Evolutionary conservation across 53 echinoderm and acorn worm genomes (phyloP).

Genomic region (Stichopus horrens): DNA sequence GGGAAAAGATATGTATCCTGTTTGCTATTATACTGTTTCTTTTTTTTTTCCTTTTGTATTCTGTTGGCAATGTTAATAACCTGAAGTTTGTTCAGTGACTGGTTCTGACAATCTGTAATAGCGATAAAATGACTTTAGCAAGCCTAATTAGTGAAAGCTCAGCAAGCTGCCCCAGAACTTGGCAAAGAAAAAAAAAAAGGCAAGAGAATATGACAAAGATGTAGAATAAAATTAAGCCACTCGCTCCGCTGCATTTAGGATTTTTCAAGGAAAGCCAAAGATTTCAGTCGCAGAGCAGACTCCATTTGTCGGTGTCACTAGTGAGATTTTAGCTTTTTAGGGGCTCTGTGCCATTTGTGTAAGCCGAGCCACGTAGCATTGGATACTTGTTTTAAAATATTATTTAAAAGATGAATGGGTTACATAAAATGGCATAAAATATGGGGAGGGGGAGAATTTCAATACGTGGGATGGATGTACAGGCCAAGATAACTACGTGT

Average conservation of each 20-base stretch:
- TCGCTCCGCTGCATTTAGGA: neutral
- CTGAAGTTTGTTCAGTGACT: conserved; percentile 39
- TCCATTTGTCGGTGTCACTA: neutral
- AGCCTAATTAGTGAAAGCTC: conserved; percentile 46
- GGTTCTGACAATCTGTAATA: conserved; percentile 39
- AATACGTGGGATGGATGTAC: too few species aligned
- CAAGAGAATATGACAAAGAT: neutral
- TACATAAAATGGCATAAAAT: too few species aligned
- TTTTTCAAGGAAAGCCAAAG: neutral
- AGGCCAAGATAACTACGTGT: too few species aligned
- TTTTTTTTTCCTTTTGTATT: neutral
- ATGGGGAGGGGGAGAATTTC: too few species aligned
- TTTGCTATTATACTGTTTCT: conserved; percentile 31
- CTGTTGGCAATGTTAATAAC: conserved; percentile 30
- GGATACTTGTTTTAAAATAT: neutral
- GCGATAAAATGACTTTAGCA: conserved; percentile 33
- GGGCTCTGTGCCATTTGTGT: neutral
- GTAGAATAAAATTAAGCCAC: neutral
- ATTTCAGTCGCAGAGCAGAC: neutral
- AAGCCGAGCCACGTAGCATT: neutral
- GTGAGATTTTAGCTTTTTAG: neutral
- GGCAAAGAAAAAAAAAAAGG: neutral
- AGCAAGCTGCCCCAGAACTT: conserved; percentile 15
- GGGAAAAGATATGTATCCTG: neutral
- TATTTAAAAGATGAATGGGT: too few species aligned